These are phyloP conservation scores for Tenodera sinensis DNA, from an alignment of 2,888 invertebrate species.

Conservation along the genomic window DNA sequence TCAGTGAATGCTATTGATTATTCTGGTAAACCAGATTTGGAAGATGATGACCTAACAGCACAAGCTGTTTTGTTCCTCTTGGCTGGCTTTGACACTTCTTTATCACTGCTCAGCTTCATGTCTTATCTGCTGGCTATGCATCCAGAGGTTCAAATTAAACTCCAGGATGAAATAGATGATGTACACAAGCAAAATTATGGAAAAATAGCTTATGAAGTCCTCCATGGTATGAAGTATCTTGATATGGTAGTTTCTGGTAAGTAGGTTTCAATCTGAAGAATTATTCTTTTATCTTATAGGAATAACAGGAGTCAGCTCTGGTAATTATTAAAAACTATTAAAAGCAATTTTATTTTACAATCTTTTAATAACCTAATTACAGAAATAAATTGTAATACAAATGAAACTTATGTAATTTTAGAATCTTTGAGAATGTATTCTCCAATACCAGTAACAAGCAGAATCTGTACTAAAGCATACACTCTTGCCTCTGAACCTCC, in stretches of 20 bases:
- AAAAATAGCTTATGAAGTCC: constrained; percentile 34
- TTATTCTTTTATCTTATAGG: too few species aligned
- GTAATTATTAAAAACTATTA: too few species aligned
- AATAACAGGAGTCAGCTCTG: too few species aligned
- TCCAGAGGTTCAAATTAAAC: constrained; percentile 35
- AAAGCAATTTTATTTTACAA: too few species aligned
- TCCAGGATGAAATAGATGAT: constrained; percentile 35
- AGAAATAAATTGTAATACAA: too few species aligned
- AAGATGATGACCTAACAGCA: constrained; percentile 28
- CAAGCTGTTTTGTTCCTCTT: constrained; percentile 36
- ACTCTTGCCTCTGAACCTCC: constrained; percentile 31
- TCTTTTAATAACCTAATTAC: too few species aligned
- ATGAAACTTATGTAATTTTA: constrained; percentile 32
- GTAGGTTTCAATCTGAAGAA: too few species aligned
- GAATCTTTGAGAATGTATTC: constrained; percentile 55
- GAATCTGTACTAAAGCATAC: constrained; percentile 51
- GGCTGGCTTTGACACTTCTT: constrained; percentile 38
- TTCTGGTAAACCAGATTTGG: too few species aligned
- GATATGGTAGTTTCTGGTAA: constrained; percentile 51
- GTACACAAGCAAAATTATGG: constrained; percentile 29
- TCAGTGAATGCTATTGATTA: too few species aligned
- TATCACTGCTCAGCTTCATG: constrained; percentile 36
- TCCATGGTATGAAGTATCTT: constrained; percentile 54
- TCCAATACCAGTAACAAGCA: constrained; percentile 46
- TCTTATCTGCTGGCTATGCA: constrained; percentile 36